phyloP scores from a whole-genome alignment of 2,797 vertebrate species.

The Calcarius lapponicus region DNA sequence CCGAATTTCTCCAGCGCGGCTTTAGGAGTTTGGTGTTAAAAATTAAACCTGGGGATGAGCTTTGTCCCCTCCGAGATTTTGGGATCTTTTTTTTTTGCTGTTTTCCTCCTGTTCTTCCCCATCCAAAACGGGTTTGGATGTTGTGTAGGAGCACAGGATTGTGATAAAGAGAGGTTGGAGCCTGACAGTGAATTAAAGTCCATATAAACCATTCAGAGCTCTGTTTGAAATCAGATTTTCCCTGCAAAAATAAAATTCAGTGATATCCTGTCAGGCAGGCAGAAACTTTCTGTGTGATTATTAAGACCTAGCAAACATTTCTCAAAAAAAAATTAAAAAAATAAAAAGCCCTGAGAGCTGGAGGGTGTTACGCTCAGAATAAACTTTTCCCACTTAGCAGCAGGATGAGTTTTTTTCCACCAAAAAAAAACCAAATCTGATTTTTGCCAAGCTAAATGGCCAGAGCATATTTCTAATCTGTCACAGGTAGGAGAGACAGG shows the following conservation, averaged over 20 bases:
- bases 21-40: background rate
- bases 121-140: background rate
- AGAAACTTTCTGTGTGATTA: background rate
- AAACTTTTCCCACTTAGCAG: slow-evolving; percentile 45
- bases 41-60: accelerated
- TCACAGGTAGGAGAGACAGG: background rate
- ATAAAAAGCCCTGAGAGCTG: background rate
- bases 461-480: background rate
- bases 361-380: slow-evolving; percentile 6
- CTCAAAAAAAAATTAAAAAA: background rate
- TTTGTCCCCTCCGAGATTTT: accelerated
- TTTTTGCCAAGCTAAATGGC: slow-evolving; percentile 44
- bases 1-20: background rate
- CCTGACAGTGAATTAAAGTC: background rate
- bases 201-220: background rate
- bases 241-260: background rate
- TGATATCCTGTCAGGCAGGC: background rate
- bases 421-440: background rate
- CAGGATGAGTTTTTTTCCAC: slow-evolving; percentile 15
- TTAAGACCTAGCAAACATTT: slow-evolving; percentile 12
- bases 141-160: background rate
- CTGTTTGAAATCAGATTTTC: background rate
- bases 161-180: background rate
- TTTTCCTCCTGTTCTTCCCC: background rate
- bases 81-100: background rate